Evolutionary conservation across 1,140 invertebrate species (phyloP).

Genomic region (Heliconius eleuchia): DNA sequence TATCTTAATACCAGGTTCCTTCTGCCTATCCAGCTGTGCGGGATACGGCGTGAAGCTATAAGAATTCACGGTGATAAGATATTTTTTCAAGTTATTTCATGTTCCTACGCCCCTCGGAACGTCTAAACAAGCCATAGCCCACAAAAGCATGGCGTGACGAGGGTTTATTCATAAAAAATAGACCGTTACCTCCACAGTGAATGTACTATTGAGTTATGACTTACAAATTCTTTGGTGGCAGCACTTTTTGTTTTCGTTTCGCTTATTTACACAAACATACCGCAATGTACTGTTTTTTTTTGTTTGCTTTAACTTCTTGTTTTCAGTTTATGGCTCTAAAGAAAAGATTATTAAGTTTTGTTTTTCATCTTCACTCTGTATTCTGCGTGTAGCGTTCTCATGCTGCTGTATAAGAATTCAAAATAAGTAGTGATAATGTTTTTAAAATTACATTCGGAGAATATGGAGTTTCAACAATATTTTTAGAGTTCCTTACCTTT

Average conservation of each 20-base stretch:
- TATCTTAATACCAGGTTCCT: too few species aligned
- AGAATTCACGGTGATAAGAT: conserved; percentile 17
- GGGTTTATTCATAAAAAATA: conserved; percentile 37
- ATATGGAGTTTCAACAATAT: too few species aligned
- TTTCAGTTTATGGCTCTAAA: not conserved
- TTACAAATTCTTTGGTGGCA: conserved; percentile 24
- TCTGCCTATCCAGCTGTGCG: too few species aligned
- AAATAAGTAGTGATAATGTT: too few species aligned
- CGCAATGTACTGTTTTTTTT: conserved; percentile 2
- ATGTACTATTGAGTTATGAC: conserved; percentile 29
- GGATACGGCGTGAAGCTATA: too few species aligned
- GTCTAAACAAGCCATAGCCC: conserved; percentile 33
- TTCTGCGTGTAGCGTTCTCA: too few species aligned
- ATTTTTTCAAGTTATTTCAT: conserved; percentile 23
- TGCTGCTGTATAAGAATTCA: too few species aligned
- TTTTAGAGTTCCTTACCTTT: too few species aligned
- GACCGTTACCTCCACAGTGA: conserved; percentile 31
- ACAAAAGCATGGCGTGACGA: conserved; percentile 38
- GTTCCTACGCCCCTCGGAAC: not conserved
- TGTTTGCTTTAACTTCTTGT: not conserved
- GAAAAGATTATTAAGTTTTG: not conserved
- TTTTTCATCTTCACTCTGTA: not conserved
- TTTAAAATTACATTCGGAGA: too few species aligned
- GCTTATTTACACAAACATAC: conserved; percentile 9
- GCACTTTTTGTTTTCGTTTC: conserved; percentile 25